Conservation (phyloP, 2,797 vertebrate species). For the Platalea minor region DNA sequence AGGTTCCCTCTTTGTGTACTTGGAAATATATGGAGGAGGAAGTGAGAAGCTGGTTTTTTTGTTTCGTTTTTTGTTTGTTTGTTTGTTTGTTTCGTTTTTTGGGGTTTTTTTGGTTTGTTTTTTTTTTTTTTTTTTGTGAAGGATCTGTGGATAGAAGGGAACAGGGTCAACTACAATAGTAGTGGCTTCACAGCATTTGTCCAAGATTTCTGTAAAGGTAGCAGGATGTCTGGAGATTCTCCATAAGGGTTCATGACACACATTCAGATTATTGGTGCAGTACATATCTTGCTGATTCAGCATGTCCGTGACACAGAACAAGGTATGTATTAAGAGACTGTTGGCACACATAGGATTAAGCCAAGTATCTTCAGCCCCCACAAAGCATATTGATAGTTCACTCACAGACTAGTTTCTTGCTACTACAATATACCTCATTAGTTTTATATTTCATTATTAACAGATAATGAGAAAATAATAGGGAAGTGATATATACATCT, state of each 20-base stretch:
- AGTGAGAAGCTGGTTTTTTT: background rate
- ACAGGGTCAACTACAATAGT: background rate
- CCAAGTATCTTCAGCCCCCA: background rate
- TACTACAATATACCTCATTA: background rate
- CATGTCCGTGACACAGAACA: background rate
- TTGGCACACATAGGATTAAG: background rate
- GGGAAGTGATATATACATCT: background rate
- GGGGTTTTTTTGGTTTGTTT: no score
- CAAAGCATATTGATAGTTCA: background rate
- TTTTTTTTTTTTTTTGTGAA: background rate
- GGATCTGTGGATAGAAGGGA: background rate
- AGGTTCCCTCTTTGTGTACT: background rate
- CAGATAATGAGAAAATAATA: background rate
- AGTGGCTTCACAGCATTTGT: background rate
- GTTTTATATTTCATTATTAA: background rate
- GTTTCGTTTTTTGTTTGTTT: no score
- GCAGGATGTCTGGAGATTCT: background rate
- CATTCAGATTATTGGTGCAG: background rate
- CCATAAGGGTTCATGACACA: background rate
- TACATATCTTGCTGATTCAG: background rate
- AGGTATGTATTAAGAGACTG: background rate
- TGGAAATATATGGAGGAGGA: background rate
- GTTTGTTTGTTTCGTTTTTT: no score
- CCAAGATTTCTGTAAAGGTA: background rate
- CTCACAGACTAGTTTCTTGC: background rate